Evolutionary conservation across 2,797 vertebrate species (phyloP), one percentile per base, ranked within the genome.

Genomic region (Paedocypris micromegethes): DNA sequence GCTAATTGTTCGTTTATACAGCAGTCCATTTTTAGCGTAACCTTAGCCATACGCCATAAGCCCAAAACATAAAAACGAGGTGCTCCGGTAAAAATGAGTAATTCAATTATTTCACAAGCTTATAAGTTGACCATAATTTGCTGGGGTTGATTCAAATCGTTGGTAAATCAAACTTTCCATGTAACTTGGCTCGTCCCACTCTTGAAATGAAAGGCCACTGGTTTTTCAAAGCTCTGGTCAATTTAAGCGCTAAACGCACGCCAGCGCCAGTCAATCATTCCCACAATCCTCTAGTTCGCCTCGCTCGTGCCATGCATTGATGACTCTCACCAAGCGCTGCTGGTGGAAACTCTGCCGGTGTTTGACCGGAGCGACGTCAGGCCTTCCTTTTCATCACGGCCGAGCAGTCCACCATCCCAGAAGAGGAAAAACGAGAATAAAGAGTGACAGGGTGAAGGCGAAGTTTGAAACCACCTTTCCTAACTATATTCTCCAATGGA

Each of bases 131-230:
- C 75, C 59, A 73, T 77, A 76, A 74, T 77, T 77, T 64, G 58
- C 64, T 61, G 46, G 67, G 75, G 58, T 75, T 75, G 71, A 75
- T 79, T 79, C 68, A 75, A 74, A 75, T 79, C 66, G 75, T 79
- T 72, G 71, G 58, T 75, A 68, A 79, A 75, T 77, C 68, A 77
- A 77, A 73, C 70, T 75, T 79, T 73, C 75, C 78, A 79, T 77
- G 75, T 79, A 73, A 75, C 75, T 74, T 75, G 75, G 78, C 67
- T 59, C 48, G 54, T 39, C 38, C 38, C 39, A 45, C 44, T 58
- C 9, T 68, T 54, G 49, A 70, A 75, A 73, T 75, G 72, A 77
- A 77, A 75, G 61, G 53, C 67, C 37, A 51, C n/a, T 61, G 60
- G 59, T 63, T 75, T 78, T 68, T 68, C 60, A 23, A 23, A 52